Evolutionary conservation across 2,113 vertebrate species (phyloP).

Genomic region (Heterochromis multidens): DNA sequence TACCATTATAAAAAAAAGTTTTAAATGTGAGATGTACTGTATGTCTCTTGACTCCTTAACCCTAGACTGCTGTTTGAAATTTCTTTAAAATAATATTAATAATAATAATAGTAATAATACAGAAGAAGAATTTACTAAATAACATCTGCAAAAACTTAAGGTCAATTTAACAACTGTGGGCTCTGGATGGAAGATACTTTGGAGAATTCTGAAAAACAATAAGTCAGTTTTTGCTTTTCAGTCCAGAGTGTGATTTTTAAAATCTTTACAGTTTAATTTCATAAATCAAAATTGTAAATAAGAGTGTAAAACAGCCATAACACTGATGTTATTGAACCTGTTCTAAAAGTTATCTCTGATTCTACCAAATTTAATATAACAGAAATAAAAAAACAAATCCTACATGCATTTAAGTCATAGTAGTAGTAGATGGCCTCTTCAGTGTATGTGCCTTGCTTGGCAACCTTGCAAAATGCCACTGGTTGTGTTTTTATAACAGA

Average conservation of each 20-base stretch:
- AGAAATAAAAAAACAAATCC: background rate
- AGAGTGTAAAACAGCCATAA: background rate
- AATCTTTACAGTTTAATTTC: background rate
- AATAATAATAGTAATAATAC: rapidly evolving
- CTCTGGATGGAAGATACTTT: background rate
- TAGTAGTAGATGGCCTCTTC: background rate
- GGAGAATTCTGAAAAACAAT: background rate
- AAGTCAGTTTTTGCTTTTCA: background rate
- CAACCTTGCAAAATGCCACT: background rate
- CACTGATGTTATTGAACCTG: background rate
- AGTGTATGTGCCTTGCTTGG: background rate
- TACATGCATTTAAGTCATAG: background rate
- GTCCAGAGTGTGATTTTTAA: background rate
- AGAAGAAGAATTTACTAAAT: background rate
- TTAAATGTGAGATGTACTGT: background rate
- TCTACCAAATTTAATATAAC: background rate
- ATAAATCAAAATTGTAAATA: background rate
- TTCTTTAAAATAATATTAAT: background rate
- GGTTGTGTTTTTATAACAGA: background rate
- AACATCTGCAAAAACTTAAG: background rate
- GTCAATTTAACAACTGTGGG: background rate
- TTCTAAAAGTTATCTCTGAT: background rate
- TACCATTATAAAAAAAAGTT: background rate
- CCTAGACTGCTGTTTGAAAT: background rate
- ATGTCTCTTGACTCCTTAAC: background rate